phyloP scores from a whole-genome alignment of 2,113 vertebrate genomes.

The Ascaphus truei region DNA sequence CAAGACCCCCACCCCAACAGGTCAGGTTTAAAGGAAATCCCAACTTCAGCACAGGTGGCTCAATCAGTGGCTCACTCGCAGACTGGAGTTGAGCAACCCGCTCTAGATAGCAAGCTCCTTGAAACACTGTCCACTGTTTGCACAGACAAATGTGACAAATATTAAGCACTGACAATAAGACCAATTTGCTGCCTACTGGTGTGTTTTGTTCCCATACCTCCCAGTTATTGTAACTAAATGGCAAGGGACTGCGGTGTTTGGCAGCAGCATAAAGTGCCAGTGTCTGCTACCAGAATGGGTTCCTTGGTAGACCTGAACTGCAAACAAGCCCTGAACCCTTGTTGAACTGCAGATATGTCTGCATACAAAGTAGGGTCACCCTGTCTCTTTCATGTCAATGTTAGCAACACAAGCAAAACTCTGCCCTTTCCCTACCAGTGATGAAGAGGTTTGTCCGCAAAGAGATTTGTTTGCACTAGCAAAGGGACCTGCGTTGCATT shows the following conservation, averaged over 20 bases:
- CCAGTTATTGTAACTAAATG: not conserved
- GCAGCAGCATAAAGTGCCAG: conserved; percentile 6
- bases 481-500: not conserved
- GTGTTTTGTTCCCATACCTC: not conserved
- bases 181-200: conserved; percentile 24
- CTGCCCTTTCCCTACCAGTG: not conserved
- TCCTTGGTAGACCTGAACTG: not conserved
- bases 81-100: too few species aligned
- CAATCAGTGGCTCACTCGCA: too few species aligned
- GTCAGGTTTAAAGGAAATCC: too few species aligned
- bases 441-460: not conserved
- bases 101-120: too few species aligned
- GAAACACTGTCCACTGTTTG: too few species aligned
- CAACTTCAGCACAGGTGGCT: too few species aligned
- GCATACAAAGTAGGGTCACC: not conserved
- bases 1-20: too few species aligned
- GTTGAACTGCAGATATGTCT: conserved; percentile 12
- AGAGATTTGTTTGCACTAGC: conserved; percentile 1
- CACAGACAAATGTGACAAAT: too few species aligned
- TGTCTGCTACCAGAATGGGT: not conserved
- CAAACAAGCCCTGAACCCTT: conserved; percentile 13
- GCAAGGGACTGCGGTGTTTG: not conserved
- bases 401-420: not conserved
- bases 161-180: too few species aligned
- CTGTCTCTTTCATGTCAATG: conserved; percentile 1